Evolutionary conservation across 2,888 invertebrate species (phyloP), one percentile per base, ranked within the genome.

Genomic region (Amaurobius ferox): DNA sequence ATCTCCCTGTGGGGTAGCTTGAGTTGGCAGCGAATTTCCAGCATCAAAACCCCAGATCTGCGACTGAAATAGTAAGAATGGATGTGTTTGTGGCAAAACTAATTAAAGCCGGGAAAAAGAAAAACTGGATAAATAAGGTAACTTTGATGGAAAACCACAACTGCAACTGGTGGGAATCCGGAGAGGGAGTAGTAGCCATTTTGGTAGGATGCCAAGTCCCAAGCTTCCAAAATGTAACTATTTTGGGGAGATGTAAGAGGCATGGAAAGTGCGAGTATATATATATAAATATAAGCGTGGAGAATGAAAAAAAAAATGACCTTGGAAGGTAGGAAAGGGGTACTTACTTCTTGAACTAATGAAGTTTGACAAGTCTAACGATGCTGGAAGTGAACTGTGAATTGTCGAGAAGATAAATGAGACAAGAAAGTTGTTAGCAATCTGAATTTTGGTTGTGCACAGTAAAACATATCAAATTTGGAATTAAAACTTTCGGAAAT

Each of bases 31-130:
- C 3, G 23, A 11, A 23, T 16, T 55, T 3, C 23, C 55, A n/a
- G 5, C 19, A 1, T 6, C 3, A 23, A n/a, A 55, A 55, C 11
- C 19, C 23, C 19, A 55, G 55, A 23, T 23, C 23, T 23, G 11
- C 55, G 55, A n/a, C 55, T 55, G 55, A 55, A 55, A 55, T 55
- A 55, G 55, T 23, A 55, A 55, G 55, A 55, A 55, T 55, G 55
- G 55, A 55, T 19, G 55, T 55, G 55, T 55, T 55, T 55, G 55
- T 55, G 23, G 55, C 55, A 11, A 11, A 35, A 55, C 23, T 55
- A 55, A 23, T 55, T 11, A 55, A 23, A 55, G 55, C 55, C 11
- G 9, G 16, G 35, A 5, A 11, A 35, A 11, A 44, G 16, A n/a
- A n/a, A 55, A 23, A 16, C 16, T 23, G 55, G 55, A 55, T 5